These are phyloP conservation scores for Eulithis testata DNA, from an alignment of 2,888 invertebrate genomes.

Conservation along the genomic window DNA sequence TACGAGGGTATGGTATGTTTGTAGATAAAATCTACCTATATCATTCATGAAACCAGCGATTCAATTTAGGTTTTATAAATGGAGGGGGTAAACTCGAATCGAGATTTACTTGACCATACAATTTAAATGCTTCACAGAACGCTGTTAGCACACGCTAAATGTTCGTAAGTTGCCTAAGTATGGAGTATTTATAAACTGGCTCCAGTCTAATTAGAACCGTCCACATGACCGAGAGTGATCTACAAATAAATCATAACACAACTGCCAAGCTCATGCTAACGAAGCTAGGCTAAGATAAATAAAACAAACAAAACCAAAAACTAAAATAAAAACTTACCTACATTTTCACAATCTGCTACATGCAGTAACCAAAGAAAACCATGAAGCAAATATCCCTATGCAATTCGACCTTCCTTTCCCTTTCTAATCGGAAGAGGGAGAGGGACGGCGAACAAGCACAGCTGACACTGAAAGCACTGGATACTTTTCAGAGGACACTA, in stretches of 20 bases:
- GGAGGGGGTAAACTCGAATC: conserved; percentile 15
- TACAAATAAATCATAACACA: conserved; percentile 65
- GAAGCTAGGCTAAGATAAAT: conserved; percentile 31
- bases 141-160: conserved; percentile 60
- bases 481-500: conserved; percentile 74
- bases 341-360: conserved; percentile 69
- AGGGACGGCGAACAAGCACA: conserved; percentile 70
- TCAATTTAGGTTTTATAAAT: conserved; percentile 6
- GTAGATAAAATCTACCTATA: background rate
- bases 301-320: conserved; percentile 25
- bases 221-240: conserved; percentile 65
- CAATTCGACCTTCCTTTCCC: conserved; percentile 73
- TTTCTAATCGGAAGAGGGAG: conserved; percentile 70
- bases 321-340: conserved; percentile 67
- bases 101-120: conserved; percentile 22
- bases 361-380: conserved; percentile 66
- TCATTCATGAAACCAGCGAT: conserved; percentile 7
- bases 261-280: conserved; percentile 35
- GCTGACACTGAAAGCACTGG: conserved; percentile 80
- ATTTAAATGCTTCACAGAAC: conserved; percentile 41
- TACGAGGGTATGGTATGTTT: too few species aligned
- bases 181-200: conserved; percentile 71
- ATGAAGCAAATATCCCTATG: conserved; percentile 74
- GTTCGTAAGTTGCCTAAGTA: conserved; percentile 68
- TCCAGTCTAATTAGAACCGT: conserved; percentile 70